Evolutionary conservation across 1,140 invertebrate species (phyloP), one percentile per base, ranked within the genome.

Genomic region (Drosophila yakuba): DNA sequence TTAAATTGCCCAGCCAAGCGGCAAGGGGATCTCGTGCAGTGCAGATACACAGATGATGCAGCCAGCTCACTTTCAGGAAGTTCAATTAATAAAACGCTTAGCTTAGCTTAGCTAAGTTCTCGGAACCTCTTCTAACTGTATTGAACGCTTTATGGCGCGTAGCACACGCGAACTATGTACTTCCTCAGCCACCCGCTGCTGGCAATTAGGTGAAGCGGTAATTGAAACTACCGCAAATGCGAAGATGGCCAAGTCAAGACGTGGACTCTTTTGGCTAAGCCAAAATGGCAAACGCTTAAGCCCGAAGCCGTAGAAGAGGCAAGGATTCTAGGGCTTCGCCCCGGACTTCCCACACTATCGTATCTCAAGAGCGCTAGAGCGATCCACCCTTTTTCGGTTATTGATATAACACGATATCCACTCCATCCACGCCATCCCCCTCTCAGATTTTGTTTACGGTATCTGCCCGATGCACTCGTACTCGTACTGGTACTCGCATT

Each of bases 321-420:
- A 35, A 57, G 73, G 73, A 57, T 35, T 55, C 51, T 78, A 83
- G 48, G 83, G 82, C 66, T 85, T 85, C 81, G 17, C 15, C 4
- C 25, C 41, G 11, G 14, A 39, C 55, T 74, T 75, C 75, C 68
- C 79, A 78, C 77, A 79, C 63, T 79, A 32, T 32, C 57, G 36
- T 51, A 58, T 41, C 62, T 35, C 41, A 43, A 43, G 44, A 43
- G 44, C 14, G 67, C 39, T 66, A 44, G 25, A 28, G 57, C 71
- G 90, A 82, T 91, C 85, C 90, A 90, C 90, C 90, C 90, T 84
- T 91, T 91, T 90, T 86, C 73, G 85, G 82, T 91, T 90, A 90
- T 91, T 91, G 90, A 91, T 90, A 91, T 90, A 90, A 88, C 85
- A 80, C 78, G 80, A 91, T 91, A 91, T 88, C 80, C 71, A 47